Conservation (phyloP, 2,113 vertebrate species). For the Charina bottae region DNA sequence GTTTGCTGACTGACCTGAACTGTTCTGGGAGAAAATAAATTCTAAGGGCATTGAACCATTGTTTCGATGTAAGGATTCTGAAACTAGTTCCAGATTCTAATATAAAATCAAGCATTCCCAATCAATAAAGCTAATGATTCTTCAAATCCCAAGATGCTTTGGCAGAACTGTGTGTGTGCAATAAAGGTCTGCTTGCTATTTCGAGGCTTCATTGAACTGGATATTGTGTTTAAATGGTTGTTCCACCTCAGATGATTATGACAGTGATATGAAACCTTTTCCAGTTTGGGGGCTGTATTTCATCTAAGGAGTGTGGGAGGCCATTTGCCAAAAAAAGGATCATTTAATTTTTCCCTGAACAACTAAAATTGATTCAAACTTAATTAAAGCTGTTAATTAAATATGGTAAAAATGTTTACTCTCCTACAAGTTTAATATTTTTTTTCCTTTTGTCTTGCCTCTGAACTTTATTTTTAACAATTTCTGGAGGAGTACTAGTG, state of each 20-base stretch:
- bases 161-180: not conserved
- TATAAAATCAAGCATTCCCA: not conserved
- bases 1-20: not conserved
- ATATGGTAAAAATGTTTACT: not conserved
- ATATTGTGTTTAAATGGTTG: not conserved
- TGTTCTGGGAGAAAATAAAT: not conserved
- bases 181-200: not conserved
- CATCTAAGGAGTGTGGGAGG: not conserved
- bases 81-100: not conserved
- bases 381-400: not conserved
- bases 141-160: not conserved
- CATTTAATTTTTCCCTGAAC: not conserved
- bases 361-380: not conserved
- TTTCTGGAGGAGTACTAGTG: not conserved
- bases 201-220: not conserved
- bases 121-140: not conserved
- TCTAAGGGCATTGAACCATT: not conserved
- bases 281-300: not conserved
- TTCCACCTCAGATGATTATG: not conserved
- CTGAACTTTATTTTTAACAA: not conserved
- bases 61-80: not conserved
- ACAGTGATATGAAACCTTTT: not conserved
- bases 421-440: not conserved
- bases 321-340: not conserved
- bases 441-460: not conserved